Conservation (phyloP, 2,888 invertebrate species). For the Poecilus cupreus region DNA sequence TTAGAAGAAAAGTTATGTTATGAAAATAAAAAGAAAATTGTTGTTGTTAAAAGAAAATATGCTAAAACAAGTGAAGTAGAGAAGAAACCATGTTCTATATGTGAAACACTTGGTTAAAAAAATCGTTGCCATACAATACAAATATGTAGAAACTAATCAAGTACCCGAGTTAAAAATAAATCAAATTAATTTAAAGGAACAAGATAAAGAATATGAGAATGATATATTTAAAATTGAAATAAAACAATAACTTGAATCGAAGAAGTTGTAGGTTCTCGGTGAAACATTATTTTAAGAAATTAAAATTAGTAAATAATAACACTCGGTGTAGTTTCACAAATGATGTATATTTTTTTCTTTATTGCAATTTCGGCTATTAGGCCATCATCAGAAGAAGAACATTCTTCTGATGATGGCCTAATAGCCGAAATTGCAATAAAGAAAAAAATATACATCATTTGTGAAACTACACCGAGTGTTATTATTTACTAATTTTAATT, state of each 20-base stretch:
- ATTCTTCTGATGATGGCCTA: too few relatives aligned
- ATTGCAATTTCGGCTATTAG: too few relatives aligned
- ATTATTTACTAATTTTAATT: too few relatives aligned
- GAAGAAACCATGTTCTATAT: constrained; percentile 31
- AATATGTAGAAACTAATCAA: constrained; percentile 27
- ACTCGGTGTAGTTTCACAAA: too few relatives aligned
- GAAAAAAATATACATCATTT: too few relatives aligned
- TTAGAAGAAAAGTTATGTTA: not conserved
- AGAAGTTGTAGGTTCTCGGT: too few relatives aligned
- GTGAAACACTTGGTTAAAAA: not conserved
- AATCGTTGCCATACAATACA: constrained; percentile 25
- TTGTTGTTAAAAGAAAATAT: not conserved
- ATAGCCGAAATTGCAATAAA: too few relatives aligned
- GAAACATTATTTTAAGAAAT: too few relatives aligned
- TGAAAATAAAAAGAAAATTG: not conserved
- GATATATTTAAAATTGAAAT: not conserved
- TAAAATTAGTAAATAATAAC: too few relatives aligned
- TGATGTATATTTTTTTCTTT: too few relatives aligned
- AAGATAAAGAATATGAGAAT: not conserved
- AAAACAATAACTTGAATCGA: not conserved
- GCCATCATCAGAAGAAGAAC: too few relatives aligned
- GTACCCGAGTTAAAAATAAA: not conserved
- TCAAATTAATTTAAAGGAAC: not conserved
- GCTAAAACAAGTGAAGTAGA: not conserved
- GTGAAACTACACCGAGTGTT: too few relatives aligned